phyloP scores from a whole-genome alignment of 2,797 vertebrate genomes.

The Anabacerthia variegaticeps region DNA sequence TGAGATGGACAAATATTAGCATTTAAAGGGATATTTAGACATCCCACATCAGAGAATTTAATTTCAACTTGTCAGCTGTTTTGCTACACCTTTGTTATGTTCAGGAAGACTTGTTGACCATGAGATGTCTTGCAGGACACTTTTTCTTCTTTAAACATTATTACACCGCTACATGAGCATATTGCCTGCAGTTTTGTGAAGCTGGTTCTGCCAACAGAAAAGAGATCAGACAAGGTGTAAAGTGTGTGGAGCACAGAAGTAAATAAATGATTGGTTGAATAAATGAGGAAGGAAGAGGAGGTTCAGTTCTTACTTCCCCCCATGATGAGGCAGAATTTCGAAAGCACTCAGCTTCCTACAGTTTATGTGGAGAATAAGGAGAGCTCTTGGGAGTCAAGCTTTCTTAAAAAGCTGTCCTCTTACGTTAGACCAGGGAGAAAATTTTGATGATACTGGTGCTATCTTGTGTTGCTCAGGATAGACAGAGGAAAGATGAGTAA shows the following conservation, averaged over 20 bases:
- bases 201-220: not conserved
- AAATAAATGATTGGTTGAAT: not conserved
- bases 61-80: not conserved
- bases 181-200: not conserved
- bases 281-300: not conserved
- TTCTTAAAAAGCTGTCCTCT: not conserved
- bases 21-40: not conserved
- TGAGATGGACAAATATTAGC: not conserved
- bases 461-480: not conserved
- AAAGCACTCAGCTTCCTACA: not conserved
- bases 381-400: not conserved
- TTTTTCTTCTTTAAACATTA: not conserved
- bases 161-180: not conserved
- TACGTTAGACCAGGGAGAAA: not conserved
- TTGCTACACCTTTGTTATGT: not conserved
- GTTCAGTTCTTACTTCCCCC: not conserved
- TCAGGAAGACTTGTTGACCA: not conserved
- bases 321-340: not conserved
- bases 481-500: not conserved
- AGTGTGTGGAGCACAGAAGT: not conserved
- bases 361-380: not conserved
- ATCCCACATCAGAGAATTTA: not conserved
- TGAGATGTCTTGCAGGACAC: not conserved
- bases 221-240: not conserved
- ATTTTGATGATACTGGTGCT: not conserved